Evolutionary conservation across 2,113 vertebrate species (phyloP).

Genomic region (Pleuronectes platessa): DNA sequence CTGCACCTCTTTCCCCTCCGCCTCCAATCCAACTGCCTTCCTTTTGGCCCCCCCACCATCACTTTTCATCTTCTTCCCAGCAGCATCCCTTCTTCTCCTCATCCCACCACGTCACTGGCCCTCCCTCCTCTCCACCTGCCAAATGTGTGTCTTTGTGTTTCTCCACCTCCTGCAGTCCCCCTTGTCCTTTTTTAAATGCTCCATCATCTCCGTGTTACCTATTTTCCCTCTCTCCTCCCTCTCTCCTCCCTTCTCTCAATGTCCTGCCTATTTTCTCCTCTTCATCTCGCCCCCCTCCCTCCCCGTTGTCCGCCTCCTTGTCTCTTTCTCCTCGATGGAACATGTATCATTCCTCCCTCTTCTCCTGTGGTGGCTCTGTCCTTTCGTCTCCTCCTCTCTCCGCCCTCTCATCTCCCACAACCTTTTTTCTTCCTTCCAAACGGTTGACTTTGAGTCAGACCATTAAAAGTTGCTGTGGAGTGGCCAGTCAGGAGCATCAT

Average conservation of each 20-base stretch:
- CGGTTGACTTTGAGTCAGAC: constrained; percentile 40
- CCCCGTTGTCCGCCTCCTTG: background rate
- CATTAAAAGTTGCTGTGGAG: constrained; percentile 29
- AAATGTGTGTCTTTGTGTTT: constrained; percentile 41
- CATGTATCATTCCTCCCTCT: background rate
- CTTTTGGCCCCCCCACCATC: background rate
- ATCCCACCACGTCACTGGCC: constrained; percentile 7
- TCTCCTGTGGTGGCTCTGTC: background rate
- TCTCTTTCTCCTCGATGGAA: background rate
- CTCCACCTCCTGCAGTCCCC: constrained; percentile 16
- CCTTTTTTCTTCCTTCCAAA: constrained; percentile 34
- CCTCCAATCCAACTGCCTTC: background rate
- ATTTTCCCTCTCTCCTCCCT: constrained; percentile 14
- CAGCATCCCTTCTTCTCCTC: constrained; percentile 14
- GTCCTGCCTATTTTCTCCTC: constrained; percentile 2
- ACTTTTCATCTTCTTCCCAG: constrained; percentile 24
- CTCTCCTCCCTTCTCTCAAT: background rate
- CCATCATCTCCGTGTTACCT: background rate
- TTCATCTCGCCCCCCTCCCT: background rate
- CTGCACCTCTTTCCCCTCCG: too few species aligned
- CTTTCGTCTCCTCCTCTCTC: background rate
- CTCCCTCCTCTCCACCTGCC: constrained; percentile 30
- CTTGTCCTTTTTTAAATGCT: constrained; percentile 11
- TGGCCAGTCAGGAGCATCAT: constrained; percentile 19
- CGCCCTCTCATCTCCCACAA: background rate